Base-by-base conservation (phyloP, 2,797 vertebrate genomes). In the Mormyrus proboscirostris region DNA sequence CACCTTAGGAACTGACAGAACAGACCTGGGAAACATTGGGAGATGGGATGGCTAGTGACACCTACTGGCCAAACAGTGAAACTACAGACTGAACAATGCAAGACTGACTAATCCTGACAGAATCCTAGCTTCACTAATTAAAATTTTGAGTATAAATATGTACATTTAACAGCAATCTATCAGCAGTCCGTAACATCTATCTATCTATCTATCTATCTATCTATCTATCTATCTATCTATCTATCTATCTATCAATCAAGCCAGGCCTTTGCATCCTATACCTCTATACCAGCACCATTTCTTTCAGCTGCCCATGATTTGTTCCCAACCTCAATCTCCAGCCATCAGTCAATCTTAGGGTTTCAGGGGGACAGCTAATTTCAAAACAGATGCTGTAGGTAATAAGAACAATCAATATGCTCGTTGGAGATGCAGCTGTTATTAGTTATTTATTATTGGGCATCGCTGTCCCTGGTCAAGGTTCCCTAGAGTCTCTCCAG, bases 401-500 rank as follows among this genome's bases (percentile, higher is more conserved):
- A 86, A 90, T 86, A 86, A 88, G 76, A 86, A 44, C 53, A 53
- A 82, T 79, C 82, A 88, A 85, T 79, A 86, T 69, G 33, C 29
- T 69, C 19, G 88, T 49, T 53, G 19, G 41, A 44, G 41, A 47
- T 51, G 82, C 88, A 53, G 87, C 51, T 44, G n/a, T 83, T 89
- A 87, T 86, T 89, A n/a, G 49, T 12, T 44, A 65, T 90, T 62
- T 90, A 51, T 83, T 84, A 89, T 79, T 76, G 38, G 88, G 55
- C 73, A 69, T 90, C 5, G 65, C 41, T 88, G 89, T 90, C 89
- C 73, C 83, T 91, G 59, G 88, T 92, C 90, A 91, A 90, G 90
- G 92, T 91, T 92, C 93, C 90, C 91, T 10, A 14, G 82, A 51
- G 82, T 59, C 25, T 47, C 88, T 88, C 88, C 85, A 89, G 86